A percentile compares a stretch with the other conserved stretches of the same genome.
Conservation (phyloP, 2,113 vertebrate species). For the Oreotragus oreotragus region DNA sequence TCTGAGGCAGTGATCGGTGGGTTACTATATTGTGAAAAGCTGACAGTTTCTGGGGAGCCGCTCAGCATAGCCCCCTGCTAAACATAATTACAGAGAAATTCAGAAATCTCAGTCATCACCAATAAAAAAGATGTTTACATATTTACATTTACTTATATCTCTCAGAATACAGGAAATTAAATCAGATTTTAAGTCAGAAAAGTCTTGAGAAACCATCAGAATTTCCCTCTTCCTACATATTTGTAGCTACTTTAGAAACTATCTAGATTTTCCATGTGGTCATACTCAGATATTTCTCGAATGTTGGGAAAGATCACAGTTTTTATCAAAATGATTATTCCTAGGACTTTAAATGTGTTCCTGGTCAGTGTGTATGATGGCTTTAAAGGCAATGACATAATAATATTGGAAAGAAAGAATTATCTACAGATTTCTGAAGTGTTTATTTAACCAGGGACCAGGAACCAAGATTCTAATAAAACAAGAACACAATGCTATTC, state of each 20-base stretch:
- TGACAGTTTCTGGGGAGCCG: background rate
- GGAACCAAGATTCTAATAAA: background rate
- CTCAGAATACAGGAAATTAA: background rate
- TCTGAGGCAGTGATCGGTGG: background rate
- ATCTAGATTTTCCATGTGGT: background rate
- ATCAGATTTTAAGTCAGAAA: background rate
- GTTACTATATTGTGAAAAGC: background rate
- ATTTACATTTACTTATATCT: background rate
- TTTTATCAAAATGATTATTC: background rate
- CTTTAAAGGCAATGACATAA: background rate
- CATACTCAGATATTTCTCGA: background rate
- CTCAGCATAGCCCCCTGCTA: background rate
- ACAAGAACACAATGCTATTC: background rate
- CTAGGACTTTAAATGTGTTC: background rate
- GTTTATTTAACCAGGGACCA: background rate
- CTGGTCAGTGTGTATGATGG: background rate
- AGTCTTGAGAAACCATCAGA: background rate
- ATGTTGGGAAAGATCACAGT: background rate
- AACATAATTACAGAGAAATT: slow-evolving; percentile 16
- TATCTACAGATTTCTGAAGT: background rate
- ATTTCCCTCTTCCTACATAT: background rate
- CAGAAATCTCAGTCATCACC: background rate
- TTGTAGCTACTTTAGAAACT: background rate
- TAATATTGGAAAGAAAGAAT: background rate
- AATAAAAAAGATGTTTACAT: background rate